Evolutionary conservation across 2,888 invertebrate species (phyloP).

Genomic region (Cistogaster globosa): DNA sequence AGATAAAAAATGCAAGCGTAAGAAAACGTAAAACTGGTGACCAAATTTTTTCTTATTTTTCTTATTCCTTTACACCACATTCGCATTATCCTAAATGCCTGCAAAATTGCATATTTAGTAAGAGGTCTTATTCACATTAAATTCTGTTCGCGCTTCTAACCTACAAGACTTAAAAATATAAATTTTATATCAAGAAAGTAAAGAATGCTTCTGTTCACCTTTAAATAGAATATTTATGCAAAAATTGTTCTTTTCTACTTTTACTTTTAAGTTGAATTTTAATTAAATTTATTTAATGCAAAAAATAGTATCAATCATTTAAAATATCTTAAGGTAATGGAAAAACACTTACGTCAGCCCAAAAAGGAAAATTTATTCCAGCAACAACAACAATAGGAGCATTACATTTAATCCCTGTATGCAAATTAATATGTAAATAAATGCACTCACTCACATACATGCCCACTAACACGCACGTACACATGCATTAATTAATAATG

Average conservation of each 20-base stretch:
- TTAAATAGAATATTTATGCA: neutral
- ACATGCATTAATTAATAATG: constrained; percentile 49
- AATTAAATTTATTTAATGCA: constrained; percentile 49
- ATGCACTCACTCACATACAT: neutral
- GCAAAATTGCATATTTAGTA: no score
- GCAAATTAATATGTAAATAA: neutral
- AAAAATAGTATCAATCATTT: constrained; percentile 40
- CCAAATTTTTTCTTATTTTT: no score
- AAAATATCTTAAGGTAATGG: constrained; percentile 51
- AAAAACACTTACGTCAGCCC: constrained; percentile 49
- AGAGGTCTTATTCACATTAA: no score
- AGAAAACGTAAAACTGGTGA: no score
- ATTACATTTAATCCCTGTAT: neutral
- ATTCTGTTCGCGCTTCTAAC: no score
- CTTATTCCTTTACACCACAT: no score
- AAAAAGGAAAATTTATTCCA: neutral
- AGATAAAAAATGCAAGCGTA: no score
- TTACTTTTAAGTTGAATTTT: constrained; percentile 6
- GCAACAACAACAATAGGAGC: no score
- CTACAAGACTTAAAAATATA: no score
- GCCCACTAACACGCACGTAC: neutral
- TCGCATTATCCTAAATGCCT: no score
- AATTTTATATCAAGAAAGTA: no score
- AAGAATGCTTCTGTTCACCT: neutral
- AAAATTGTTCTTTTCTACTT: neutral